A percentile compares a stretch with the other conserved stretches of the same genome.
Evolutionary conservation across 2,113 vertebrate genomes (phyloP).

Genomic region (Poeciliopsis occidentalis): DNA sequence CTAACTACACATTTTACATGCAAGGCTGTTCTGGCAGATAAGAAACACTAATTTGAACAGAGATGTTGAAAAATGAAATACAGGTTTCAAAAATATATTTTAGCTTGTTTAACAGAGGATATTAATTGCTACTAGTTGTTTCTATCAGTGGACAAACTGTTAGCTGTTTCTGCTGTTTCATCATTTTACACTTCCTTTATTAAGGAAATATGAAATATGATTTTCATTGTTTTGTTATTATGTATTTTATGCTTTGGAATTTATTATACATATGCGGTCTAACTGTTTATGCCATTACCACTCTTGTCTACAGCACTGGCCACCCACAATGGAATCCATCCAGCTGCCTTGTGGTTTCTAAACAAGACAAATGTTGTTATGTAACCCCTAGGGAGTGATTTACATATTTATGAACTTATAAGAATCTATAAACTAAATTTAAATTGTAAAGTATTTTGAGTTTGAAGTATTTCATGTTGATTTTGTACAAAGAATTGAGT

Average conservation of each 20-base stretch:
- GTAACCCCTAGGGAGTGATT: background rate
- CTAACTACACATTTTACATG: background rate
- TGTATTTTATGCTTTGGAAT: no score
- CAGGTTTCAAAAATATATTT: no score
- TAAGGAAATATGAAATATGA: no score
- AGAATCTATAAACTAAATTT: background rate
- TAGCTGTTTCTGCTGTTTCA: no score
- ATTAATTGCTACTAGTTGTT: no score
- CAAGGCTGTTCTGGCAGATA: background rate
- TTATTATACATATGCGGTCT: no score
- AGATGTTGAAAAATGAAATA: background rate
- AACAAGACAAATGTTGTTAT: background rate
- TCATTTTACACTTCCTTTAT: no score
- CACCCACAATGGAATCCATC: no score
- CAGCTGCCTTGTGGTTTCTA: no score
- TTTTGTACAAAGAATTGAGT: background rate
- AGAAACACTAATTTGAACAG: background rate
- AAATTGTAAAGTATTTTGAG: background rate
- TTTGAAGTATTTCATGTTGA: background rate
- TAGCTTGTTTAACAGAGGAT: no score
- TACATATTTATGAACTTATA: background rate
- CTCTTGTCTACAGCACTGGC: background rate
- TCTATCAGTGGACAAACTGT: no score
- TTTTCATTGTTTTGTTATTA: no score
- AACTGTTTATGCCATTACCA: background rate